Evolutionary conservation across 1,140 invertebrate genomes (phyloP), one percentile per base, ranked within the genome.

Genomic region (Drosophila pseudoananassae): DNA sequence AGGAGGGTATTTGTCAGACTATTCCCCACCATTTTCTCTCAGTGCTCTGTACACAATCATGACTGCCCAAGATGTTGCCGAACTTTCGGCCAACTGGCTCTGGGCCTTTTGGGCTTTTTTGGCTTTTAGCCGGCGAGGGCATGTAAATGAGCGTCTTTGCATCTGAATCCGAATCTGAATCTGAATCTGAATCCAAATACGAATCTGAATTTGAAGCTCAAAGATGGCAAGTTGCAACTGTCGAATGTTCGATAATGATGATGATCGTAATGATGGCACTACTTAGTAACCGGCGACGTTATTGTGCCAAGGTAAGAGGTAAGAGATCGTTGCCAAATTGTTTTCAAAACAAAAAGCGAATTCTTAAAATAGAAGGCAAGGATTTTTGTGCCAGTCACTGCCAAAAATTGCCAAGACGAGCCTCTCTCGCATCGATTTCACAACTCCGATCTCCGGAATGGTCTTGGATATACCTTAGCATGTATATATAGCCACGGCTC

Each of bases 331-430:
- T 80, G 74, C 82, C 82, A 85, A 85, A 85, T 87, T 75, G 70
- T 78, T 73, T 61, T 65, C 59, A 68, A 64, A n/a, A 6, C 6
- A 40, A n/a, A 40, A 36, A 43, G 17, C 51, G 57, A 59, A 85
- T 87, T 85, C 78, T 88, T 82, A 55, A 87, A 85, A 87, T 84
- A 83, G 75, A 78, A 81, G 64, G 56, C 52, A 84, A 85, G 82
- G 82, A 85, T 71, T 71, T 76, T 85, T 87, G 15, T 85, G 81
- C 81, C 81, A 85, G 81, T 85, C 81, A 85, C 81, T 63, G 76
- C 70, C 81, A 79, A 84, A 84, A 73, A 69, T 57, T 69, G 77
- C 76, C 76, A 52, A 60, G 54, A 57, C 43, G 54, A 78, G 63
- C 69, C 77, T 70, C 77, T 78, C 58, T 75, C 75, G 12, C 14